Percentiles rank a stretch among this genome's conserved stretches.
These are phyloP conservation scores for Aldrovandia affinis DNA, from an alignment of 2,797 vertebrate genomes.

Conservation along the genomic window DNA sequence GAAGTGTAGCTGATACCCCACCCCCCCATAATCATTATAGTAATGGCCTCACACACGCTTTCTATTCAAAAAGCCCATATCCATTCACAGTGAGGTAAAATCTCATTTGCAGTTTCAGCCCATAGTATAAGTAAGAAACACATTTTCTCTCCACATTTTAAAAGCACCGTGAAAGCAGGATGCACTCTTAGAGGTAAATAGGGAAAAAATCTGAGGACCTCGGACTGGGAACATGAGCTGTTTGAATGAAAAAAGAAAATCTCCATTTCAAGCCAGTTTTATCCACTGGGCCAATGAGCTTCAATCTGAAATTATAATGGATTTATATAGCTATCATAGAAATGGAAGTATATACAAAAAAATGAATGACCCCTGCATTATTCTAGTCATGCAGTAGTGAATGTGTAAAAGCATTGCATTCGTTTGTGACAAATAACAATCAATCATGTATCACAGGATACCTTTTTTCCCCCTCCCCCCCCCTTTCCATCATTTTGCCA, in stretches of 20 bases:
- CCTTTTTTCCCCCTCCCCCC: neutral
- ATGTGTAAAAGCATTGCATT: neutral
- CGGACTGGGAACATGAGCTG: neutral
- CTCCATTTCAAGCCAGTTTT: neutral
- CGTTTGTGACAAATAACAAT: neutral
- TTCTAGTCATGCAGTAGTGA: neutral
- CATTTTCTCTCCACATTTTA: neutral
- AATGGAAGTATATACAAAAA: neutral
- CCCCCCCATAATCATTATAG: neutral
- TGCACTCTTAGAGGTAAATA: neutral
- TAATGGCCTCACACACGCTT: neutral
- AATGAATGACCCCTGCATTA: neutral
- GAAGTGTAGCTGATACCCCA: neutral
- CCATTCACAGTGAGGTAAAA: neutral
- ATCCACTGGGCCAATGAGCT: neutral
- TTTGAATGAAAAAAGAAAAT: neutral
- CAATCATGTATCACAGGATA: neutral
- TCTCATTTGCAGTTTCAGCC: neutral
- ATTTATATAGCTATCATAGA: neutral
- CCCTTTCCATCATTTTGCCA: neutral
- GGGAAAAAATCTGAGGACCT: neutral
- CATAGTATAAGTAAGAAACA: conserved; percentile 1
- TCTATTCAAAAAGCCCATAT: neutral
- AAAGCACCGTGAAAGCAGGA: neutral
- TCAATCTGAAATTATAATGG: neutral